A percentile compares a stretch with the other conserved stretches of the same genome.
Conservation (phyloP, 2,113 vertebrate species). For the Odocoileus hemionus region DNA sequence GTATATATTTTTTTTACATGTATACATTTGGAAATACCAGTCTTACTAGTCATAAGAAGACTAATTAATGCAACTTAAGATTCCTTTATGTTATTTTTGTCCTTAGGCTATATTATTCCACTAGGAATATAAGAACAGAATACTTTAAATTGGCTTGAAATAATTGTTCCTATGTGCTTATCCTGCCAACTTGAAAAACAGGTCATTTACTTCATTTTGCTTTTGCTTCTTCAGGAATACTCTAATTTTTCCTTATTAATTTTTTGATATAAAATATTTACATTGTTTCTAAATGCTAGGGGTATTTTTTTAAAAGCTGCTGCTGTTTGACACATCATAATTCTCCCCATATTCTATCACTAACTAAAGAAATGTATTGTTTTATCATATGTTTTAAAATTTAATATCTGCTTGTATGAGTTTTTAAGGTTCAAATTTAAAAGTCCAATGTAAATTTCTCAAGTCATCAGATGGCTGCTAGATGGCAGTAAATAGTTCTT, state of each 20-base stretch:
- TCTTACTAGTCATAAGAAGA: background rate
- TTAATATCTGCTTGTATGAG: constrained; percentile 7
- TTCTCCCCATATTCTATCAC: background rate
- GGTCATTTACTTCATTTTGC: background rate
- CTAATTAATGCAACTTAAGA: background rate
- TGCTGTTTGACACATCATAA: background rate
- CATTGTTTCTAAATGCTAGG: background rate
- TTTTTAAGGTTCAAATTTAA: constrained; percentile 9
- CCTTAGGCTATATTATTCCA: background rate
- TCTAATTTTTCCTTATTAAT: background rate
- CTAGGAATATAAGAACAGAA: background rate
- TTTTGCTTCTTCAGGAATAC: background rate
- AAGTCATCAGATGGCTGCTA: background rate
- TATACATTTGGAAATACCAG: background rate
- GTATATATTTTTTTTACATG: background rate
- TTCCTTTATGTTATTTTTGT: background rate
- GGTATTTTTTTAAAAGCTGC: background rate
- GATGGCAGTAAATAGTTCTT: constrained; percentile 28
- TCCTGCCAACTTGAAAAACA: background rate
- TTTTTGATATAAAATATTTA: constrained; percentile 10
- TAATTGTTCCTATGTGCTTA: background rate
- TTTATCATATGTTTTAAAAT: background rate
- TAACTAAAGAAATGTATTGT: background rate
- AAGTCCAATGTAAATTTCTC: constrained; percentile 2
- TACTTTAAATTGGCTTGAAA: background rate